Percentiles rank a stretch among this genome's conserved stretches.
These are phyloP conservation scores for Ips typographus DNA, from an alignment of 1,140 invertebrate genomes.

Conservation along the genomic window DNA sequence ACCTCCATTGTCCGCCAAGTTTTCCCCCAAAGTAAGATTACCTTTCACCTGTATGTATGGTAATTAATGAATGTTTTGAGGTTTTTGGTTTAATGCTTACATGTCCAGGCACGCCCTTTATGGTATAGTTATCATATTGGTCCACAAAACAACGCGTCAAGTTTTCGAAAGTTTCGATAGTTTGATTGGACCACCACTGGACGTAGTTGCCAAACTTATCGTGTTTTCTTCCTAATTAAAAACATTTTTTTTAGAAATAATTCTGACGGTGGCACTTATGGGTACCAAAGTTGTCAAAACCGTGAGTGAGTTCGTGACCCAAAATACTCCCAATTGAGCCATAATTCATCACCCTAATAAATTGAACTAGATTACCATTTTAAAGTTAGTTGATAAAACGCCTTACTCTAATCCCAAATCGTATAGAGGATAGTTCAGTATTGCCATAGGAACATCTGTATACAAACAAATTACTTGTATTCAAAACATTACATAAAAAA, in stretches of 20 bases:
- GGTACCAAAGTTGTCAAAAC: constrained; percentile 75
- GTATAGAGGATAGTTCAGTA: constrained; percentile 73
- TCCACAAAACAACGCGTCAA: constrained; percentile 84
- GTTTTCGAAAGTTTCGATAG: constrained; percentile 66
- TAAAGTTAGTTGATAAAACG: constrained; percentile 7
- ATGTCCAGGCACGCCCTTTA: constrained; percentile 60
- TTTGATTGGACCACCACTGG: constrained; percentile 86
- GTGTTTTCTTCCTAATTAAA: constrained; percentile 63
- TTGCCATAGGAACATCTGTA: constrained; percentile 72
- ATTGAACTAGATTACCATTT: constrained; percentile 2
- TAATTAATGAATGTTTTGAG: neutral
- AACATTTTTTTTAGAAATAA: neutral
- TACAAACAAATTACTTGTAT: constrained; percentile 11
- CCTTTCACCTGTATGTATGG: constrained; percentile 68
- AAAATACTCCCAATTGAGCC: constrained; percentile 78
- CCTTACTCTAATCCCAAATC: constrained; percentile 62
- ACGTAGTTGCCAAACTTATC: constrained; percentile 72
- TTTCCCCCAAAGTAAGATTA: constrained; percentile 78
- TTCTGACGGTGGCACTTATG: neutral
- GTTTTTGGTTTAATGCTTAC: constrained; percentile 49
- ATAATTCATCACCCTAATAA: constrained; percentile 74
- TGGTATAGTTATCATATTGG: constrained; percentile 80
- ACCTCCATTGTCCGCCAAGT: constrained; percentile 90
- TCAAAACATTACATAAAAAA: neutral
- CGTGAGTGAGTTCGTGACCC: constrained; percentile 85